These are phyloP conservation scores for Tetranychus urticae DNA, from an alignment of 1,140 invertebrate genomes.

Conservation along the genomic window DNA sequence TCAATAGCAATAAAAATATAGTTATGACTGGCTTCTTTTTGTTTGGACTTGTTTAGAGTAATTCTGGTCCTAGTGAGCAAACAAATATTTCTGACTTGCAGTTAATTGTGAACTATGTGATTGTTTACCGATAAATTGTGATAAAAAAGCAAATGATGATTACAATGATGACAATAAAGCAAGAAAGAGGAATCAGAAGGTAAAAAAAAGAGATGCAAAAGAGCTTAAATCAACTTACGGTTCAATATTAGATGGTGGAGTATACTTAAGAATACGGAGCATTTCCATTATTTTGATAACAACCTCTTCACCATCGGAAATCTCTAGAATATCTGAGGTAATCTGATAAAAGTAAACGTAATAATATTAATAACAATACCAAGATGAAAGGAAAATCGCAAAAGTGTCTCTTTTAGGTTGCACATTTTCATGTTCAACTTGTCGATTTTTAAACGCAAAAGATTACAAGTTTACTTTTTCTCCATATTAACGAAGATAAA, in stretches of 20 bases:
- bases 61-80: no score
- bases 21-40: no score
- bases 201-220: background rate
- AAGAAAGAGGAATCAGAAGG: background rate
- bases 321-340: background rate
- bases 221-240: constrained; percentile 14
- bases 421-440: background rate
- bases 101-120: no score
- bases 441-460: background rate
- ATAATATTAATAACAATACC: background rate
- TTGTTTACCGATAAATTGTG: no score
- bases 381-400: background rate
- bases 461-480: background rate
- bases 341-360: background rate
- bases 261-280: constrained; percentile 39
- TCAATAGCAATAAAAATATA: background rate
- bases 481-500: background rate
- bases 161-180: background rate
- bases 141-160: background rate
- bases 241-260: constrained; percentile 25
- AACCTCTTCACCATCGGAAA: constrained; percentile 17
- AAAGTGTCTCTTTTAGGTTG: background rate
- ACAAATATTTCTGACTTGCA: no score
- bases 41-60: no score
- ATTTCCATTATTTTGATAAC: constrained; percentile 21